Conservation (phyloP, 2,797 vertebrate species). For the Myiotriccus ornatus region DNA sequence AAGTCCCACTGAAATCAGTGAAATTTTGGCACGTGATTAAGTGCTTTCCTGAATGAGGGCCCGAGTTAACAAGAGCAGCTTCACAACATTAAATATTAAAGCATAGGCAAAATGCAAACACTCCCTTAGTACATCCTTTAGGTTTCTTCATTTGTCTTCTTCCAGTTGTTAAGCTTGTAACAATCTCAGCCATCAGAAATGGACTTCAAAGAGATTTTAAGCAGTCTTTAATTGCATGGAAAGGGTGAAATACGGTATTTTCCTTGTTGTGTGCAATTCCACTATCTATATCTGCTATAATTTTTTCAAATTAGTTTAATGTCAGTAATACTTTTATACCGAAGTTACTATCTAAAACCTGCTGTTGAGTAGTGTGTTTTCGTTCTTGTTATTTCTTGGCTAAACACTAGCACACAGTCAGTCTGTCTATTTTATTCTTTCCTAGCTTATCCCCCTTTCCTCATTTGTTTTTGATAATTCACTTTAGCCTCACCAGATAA, state of each 20-base stretch:
- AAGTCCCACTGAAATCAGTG: slow-evolving; percentile 5
- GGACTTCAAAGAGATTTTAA: slow-evolving; percentile 20
- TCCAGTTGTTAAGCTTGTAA: background rate
- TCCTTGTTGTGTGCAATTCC: background rate
- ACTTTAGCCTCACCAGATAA: background rate
- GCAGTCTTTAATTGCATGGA: background rate
- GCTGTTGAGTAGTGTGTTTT: background rate
- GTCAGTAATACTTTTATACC: background rate
- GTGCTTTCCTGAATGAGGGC: background rate
- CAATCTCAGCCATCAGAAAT: slow-evolving; percentile 10
- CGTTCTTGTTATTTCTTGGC: background rate
- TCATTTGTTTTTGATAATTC: background rate
- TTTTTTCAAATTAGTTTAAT: background rate
- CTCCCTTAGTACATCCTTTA: background rate
- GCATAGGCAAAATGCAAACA: background rate
- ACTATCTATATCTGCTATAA: background rate
- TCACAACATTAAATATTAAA: background rate
- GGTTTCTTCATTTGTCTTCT: background rate
- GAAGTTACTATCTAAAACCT: background rate
- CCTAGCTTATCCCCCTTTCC: background rate
- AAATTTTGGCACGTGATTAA: background rate
- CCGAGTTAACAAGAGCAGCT: background rate
- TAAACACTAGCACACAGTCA: background rate
- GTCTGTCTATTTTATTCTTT: background rate
- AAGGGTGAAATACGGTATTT: background rate